These are phyloP conservation scores for Siniperca scherzeri DNA, from an alignment of 2,797 vertebrate genomes.

Conservation along the genomic window DNA sequence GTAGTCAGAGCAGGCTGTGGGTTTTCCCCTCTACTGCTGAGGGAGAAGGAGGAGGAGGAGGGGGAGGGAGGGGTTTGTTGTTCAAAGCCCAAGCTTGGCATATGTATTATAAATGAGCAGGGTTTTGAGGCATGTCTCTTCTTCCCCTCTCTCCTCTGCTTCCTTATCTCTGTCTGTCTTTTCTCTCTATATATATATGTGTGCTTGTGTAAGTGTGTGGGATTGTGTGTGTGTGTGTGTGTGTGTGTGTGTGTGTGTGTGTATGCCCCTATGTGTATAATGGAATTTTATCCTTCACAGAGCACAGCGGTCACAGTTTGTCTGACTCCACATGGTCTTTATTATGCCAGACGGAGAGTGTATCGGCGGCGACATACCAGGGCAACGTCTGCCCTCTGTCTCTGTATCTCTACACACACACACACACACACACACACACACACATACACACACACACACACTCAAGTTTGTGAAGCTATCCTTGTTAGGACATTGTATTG, in stretches of 20 bases:
- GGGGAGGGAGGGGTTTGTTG: slow-evolving; percentile 64
- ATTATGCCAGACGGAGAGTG: slow-evolving; percentile 67
- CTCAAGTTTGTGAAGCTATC: neutral
- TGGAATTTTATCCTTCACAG: slow-evolving; percentile 72
- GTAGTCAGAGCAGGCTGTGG: slow-evolving; percentile 51
- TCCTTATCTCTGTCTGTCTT: slow-evolving; percentile 17
- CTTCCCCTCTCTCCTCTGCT: slow-evolving; percentile 28
- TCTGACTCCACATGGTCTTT: slow-evolving; percentile 68
- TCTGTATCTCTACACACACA: slow-evolving; percentile 15
- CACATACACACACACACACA: slow-evolving; percentile 17
- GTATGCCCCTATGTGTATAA: slow-evolving; percentile 60
- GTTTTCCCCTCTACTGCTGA: slow-evolving; percentile 56
- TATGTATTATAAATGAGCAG: slow-evolving; percentile 74
- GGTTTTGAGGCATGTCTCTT: slow-evolving; percentile 62
- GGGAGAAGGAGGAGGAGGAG: neutral
- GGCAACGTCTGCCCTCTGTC: slow-evolving; percentile 49
- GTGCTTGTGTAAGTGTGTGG: slow-evolving; percentile 12
- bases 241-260: slow-evolving; percentile 11
- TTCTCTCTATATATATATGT: slow-evolving; percentile 11
- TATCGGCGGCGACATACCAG: slow-evolving; percentile 45
- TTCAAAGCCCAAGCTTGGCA: slow-evolving; percentile 59
- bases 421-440: slow-evolving; percentile 11
- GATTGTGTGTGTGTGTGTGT: slow-evolving; percentile 14
- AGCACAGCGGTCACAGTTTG: slow-evolving; percentile 68
- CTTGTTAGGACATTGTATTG: too few relatives aligned